These are phyloP conservation scores for Pachypeltis micranthus DNA, from an alignment of 1,140 invertebrate genomes.

Conservation along the genomic window DNA sequence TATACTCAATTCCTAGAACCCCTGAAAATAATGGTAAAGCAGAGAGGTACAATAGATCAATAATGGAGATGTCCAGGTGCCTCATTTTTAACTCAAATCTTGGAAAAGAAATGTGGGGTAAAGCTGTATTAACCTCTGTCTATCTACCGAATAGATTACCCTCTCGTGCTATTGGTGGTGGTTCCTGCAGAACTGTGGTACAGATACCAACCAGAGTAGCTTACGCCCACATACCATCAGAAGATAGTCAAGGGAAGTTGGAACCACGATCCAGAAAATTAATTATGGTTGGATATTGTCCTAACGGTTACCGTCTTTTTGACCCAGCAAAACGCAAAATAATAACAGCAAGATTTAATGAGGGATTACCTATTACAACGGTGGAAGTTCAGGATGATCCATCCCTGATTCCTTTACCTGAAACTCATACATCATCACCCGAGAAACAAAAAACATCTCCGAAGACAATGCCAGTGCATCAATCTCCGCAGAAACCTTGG, in stretches of 20 bases:
- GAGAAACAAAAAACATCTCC: too few species aligned
- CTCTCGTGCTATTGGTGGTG: neutral
- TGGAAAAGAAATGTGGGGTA: neutral
- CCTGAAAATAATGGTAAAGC: neutral
- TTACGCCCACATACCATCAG: neutral
- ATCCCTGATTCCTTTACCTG: too few species aligned
- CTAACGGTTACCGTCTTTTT: neutral
- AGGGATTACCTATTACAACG: too few species aligned
- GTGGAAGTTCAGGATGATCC: too few species aligned
- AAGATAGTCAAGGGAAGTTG: too few species aligned
- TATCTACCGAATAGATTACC: neutral
- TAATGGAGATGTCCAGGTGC: neutral
- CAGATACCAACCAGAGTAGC: neutral
- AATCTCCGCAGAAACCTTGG: too few species aligned
- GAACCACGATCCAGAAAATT: neutral
- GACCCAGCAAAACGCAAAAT: too few species aligned
- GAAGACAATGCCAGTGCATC: too few species aligned
- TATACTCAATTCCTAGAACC: conserved; percentile 1
- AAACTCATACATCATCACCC: too few species aligned
- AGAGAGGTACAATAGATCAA: neutral
- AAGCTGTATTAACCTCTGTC: neutral
- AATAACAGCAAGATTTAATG: too few species aligned
- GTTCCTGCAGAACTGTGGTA: neutral
- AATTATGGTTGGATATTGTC: neutral
- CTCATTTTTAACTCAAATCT: too few species aligned